Evolutionary conservation across 2,888 invertebrate genomes (phyloP), one percentile per base, ranked within the genome.

Genomic region (Odontocerum albicorne): DNA sequence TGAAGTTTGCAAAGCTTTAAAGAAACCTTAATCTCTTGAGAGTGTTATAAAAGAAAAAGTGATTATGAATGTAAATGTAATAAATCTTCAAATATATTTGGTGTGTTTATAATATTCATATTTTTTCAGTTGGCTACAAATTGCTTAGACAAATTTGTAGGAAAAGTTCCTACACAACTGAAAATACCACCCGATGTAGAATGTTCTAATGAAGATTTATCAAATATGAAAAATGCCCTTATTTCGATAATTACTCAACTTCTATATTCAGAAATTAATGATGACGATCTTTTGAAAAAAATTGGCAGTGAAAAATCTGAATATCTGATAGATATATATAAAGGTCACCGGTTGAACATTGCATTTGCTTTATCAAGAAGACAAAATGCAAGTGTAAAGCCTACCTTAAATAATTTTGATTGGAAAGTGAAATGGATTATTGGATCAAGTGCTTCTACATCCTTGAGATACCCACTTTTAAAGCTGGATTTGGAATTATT

Each of bases 371-470:
- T 59, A 8, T 21, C 59, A 38, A 62, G 59, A 47, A 33, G 55
- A 21, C 59, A 59, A 32, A 62, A 62, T 39, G 36, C 38, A 6
- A n/a, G 36, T 4, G 40, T 55, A n/a, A 52, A 33, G 27, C 54
- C 55, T 2, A 46, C 54, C 12, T 19, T 62, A 16, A 45, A 59
- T 22, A 63, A 66, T 49, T 70, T 70, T 65, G 67, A 72, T 62
- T 75, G 74, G 73, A 38, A 62, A 43, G 55, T 73, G 4, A 74
- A 74, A 64, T 59, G 68, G 40, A 64, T 73, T 36, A 59, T 68
- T 40, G 75, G 75, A 6, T 72, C 70, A 35, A 74, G 73, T 64
- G 69, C 71, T 58, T 59, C 72, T 19, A 71, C 71, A 62, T 68
- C 67, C 13, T 61, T 70, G 20, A 67, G 64, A 56, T 72, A 72